A percentile compares a stretch with the other conserved stretches of the same genome.
Evolutionary conservation across 1,140 invertebrate species (phyloP).

Genomic region (Drosophila lini): DNA sequence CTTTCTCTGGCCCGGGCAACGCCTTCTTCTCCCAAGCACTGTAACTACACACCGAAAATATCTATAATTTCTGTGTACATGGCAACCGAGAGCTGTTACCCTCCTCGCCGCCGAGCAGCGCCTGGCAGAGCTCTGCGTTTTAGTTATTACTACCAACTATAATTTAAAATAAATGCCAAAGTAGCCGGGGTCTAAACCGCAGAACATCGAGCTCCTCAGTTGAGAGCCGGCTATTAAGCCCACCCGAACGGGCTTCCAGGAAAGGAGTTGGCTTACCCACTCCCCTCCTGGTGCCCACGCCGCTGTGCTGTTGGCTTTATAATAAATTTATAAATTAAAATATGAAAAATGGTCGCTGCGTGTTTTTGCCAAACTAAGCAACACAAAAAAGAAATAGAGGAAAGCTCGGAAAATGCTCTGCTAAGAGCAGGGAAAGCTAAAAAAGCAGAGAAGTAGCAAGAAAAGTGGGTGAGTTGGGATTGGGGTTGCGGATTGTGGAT

Average conservation of each 20-base stretch:
- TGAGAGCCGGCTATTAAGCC: slow-evolving; percentile 62
- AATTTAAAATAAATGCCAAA: slow-evolving; percentile 82
- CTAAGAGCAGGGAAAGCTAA: slow-evolving; percentile 43
- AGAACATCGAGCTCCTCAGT: slow-evolving; percentile 49
- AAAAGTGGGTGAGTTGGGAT: slow-evolving; percentile 37
- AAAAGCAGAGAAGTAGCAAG: slow-evolving; percentile 23
- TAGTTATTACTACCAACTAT: slow-evolving; percentile 80
- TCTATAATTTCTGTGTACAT: slow-evolving; percentile 74
- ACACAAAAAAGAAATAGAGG: slow-evolving; percentile 19
- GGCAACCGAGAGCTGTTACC: slow-evolving; percentile 38
- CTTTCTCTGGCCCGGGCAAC: not conserved
- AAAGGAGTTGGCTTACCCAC: slow-evolving; percentile 8
- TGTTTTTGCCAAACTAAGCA: slow-evolving; percentile 80
- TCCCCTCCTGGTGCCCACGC: slow-evolving; percentile 7
- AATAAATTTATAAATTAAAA: slow-evolving; percentile 82
- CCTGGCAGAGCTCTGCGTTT: slow-evolving; percentile 51
- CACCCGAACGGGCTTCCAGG: slow-evolving; percentile 24
- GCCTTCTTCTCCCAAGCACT: slow-evolving; percentile 33
- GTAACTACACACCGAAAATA: slow-evolving; percentile 52
- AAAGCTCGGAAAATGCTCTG: slow-evolving; percentile 40
- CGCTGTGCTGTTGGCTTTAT: slow-evolving; percentile 64
- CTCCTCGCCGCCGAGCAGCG: not conserved
- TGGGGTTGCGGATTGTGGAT: slow-evolving; percentile 23
- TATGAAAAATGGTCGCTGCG: slow-evolving; percentile 81
- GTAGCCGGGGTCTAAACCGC: slow-evolving; percentile 74